Base-by-base conservation (phyloP, 2,888 invertebrate species). In the Pollenia amentaria region DNA sequence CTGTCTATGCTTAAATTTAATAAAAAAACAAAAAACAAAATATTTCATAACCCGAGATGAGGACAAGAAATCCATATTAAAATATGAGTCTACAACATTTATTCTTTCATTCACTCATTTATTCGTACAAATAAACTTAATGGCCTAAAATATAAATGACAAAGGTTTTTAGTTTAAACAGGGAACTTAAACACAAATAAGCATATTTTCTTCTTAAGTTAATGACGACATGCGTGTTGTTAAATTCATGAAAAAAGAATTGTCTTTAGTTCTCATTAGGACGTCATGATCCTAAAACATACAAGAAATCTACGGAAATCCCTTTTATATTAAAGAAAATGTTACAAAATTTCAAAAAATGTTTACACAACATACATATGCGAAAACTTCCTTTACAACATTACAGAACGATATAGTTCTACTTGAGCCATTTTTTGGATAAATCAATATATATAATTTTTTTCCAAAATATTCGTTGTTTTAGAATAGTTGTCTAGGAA, bases 1-100 rank as follows among this genome's bases (percentile, higher is more conserved):
- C 84, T 81, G 80, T 84, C 84, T 81, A 69, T 84, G 80, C 84
- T 84, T 84, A 73, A 87, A 87, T 87, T 87, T 84, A 87, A 87
- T 84, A 77, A 73, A 60, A 60, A 81, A 84, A 77, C 0, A 6
- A 6, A 29, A 29, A 29, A 29, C 2, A 1, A 29, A 29, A 82
- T 62, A 70, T 84, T 87, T 84, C 80, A 80, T 81, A 87, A 77
- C 48, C 42, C 53, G 18, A 80, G 9, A 48, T 72, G 72, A 42
- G 64, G 16, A 53, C 46, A 38, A 60, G 57, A 40, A 76, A 38
- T 14, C 53, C 69, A 82, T 82, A 69, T 82, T 67, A 76, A 81
- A 76, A 69, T 76, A 69, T 82, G 42, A 75, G 75, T 67, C 81
- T 48, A 57, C 16, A 44, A 16, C 51, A 42, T 38, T 46, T 16